Base-by-base conservation (phyloP, 2,113 vertebrate genomes). In the Pachycephala philippinensis region DNA sequence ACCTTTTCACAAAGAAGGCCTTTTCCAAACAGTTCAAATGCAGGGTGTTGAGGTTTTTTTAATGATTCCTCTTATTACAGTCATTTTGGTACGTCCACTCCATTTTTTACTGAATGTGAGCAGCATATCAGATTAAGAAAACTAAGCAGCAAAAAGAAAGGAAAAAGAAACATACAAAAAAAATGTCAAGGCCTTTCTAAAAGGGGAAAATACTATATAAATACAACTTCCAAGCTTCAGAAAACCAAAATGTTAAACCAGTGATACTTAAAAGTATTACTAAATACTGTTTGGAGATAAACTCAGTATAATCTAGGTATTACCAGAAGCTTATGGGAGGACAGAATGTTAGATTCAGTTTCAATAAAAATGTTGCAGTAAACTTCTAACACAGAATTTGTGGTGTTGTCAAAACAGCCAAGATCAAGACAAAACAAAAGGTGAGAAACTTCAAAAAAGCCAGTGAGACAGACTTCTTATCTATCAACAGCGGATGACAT, bases 31-130 rank as follows among this genome's bases (percentile, higher is more conserved):
- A 7, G 30, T n/a, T 79, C 33, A 88, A 90, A 88, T 13, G 30
- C 30, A 42, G 6, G 2, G 2, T 22, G 16, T 7, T n/a, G 19
- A 6, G 8, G 1, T 0, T 75, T 82, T 64, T 47, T 50, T 24
- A 68, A 54, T 21, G 3, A 59, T 19, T 90, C 31, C 10, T 65
- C 33, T 66, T 71, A 40, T 3, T 31, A n/a, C 1, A 80, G 59
- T n/a, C 1, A 70, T 42, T 84, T 74, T 68, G 27, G 16, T 59
- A 52, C 9, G 87, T 74, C 52, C 11, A 84, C 66, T 42, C 17
- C 42, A 35, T 77, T 87, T 88, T 82, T 74, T 39, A 70, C 4
- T 72, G 18, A 50, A 56, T 64, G 16, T 91, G 39, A 78, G 39
- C n/a, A 61, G 31, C 3, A 4, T 31, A 69, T 16, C 24, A 84